Conservation (phyloP, 2,888 invertebrate genomes). For the Pediacus dermestoides region DNA sequence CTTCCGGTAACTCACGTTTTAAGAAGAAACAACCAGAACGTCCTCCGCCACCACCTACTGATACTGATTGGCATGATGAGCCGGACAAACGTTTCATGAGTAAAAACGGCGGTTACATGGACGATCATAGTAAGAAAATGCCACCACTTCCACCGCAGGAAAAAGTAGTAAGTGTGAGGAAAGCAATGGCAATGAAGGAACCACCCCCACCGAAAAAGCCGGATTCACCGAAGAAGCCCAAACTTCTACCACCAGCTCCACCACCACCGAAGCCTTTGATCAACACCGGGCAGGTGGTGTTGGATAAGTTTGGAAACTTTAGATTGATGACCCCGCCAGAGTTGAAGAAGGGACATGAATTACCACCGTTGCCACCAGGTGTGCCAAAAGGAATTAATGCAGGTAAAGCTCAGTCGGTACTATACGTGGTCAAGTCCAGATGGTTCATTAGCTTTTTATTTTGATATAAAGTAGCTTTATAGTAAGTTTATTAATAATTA, state of each 20-base stretch:
- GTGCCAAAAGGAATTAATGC: conserved; percentile 27
- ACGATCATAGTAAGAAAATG: conserved; percentile 23
- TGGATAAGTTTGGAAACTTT: conserved; percentile 72
- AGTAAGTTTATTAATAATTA: no score
- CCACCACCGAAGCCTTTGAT: conserved; percentile 40
- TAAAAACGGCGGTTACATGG: conserved; percentile 52
- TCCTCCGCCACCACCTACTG: conserved; percentile 20
- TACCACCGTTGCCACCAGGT: conserved; percentile 50
- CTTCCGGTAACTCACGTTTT: conserved; percentile 52
- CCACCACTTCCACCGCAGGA: conserved; percentile 50
- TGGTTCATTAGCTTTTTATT: no score
- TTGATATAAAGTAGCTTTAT: no score
- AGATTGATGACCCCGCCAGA: conserved; percentile 56
- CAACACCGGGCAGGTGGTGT: conserved; percentile 58
- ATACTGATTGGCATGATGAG: conserved; percentile 50
- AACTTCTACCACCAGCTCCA: conserved; percentile 26
- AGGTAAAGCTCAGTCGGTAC: conserved; percentile 29
- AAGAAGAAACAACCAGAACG: conserved; percentile 61
- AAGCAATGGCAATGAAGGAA: conserved; percentile 63
- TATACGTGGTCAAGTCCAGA: no score
- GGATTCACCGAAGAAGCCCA: conserved; percentile 33
- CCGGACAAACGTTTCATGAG: conserved; percentile 50
- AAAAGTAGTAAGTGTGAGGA: conserved; percentile 59
- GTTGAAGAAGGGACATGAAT: conserved; percentile 48
- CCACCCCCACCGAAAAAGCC: conserved; percentile 53